Conservation (phyloP, 2,888 invertebrate species). For the Congeria kusceri region DNA sequence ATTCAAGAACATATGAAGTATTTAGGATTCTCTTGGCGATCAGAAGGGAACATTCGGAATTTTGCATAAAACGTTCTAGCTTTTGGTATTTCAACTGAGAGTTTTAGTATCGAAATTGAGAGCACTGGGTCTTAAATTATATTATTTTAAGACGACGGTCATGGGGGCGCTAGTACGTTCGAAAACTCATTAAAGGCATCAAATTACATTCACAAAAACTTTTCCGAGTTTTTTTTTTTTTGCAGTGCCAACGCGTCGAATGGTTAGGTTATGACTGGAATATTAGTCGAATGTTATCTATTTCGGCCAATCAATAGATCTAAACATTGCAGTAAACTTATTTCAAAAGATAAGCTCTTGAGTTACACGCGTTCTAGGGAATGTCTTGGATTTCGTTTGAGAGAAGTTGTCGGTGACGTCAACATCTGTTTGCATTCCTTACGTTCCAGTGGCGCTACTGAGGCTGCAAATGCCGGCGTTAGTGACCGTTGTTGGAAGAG, state of each 20-base stretch:
- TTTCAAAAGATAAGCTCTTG: conserved; percentile 54
- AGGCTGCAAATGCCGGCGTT: conserved; percentile 50
- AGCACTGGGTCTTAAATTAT: conserved; percentile 36
- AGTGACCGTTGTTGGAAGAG: conserved; percentile 49
- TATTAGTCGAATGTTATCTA: too few species aligned
- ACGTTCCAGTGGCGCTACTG: conserved; percentile 51
- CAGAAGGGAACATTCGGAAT: conserved; percentile 2
- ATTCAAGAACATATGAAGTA: conserved; percentile 16
- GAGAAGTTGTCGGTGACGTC: conserved; percentile 22
- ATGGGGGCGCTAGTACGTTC: conserved; percentile 24
- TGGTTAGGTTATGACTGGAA: conserved; percentile 56
- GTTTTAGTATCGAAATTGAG: conserved; percentile 37
- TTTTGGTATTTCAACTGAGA: conserved; percentile 50
- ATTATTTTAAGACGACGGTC: conserved; percentile 56
- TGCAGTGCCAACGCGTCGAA: conserved; percentile 15
- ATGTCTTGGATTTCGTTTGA: conserved; percentile 32
- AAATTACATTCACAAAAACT: conserved; percentile 21
- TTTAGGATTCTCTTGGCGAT: conserved; percentile 13
- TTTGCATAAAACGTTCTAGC: conserved; percentile 56
- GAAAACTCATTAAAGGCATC: conserved; percentile 11
- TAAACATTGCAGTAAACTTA: too few species aligned
- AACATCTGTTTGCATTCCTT: conserved; percentile 54
- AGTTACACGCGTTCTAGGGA: conserved; percentile 61
- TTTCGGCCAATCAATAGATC: too few species aligned
- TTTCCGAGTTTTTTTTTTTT: conserved; percentile 58